These are phyloP conservation scores for Athrips mouffetella DNA, from an alignment of 2,888 invertebrate genomes.

Conservation along the genomic window DNA sequence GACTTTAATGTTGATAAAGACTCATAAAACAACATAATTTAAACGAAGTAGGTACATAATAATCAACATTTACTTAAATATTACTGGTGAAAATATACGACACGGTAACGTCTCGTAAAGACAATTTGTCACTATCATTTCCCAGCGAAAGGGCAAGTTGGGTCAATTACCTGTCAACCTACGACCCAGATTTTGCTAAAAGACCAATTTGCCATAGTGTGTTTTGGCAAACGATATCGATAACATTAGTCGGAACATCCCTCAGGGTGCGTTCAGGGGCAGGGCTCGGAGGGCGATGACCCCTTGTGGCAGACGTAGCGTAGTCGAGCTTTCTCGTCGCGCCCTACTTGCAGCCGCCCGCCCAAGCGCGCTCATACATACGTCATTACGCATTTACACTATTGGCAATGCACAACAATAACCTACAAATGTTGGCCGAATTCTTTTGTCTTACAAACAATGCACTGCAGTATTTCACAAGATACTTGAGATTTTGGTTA, in stretches of 20 bases:
- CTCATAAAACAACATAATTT: too few species aligned
- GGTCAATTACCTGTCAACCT: background rate
- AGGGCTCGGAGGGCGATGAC: conserved; percentile 70
- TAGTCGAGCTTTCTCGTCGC: conserved; percentile 18
- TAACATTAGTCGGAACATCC: conserved; percentile 59
- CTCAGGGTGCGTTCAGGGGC: conserved; percentile 68
- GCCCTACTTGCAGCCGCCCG: conserved; percentile 60
- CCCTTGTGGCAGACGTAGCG: conserved; percentile 30
- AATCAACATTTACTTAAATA: too few species aligned
- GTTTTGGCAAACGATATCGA: conserved; percentile 54
- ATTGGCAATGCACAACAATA: conserved; percentile 7
- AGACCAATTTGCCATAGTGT: conserved; percentile 21
- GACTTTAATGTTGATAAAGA: too few species aligned
- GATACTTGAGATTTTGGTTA: conserved; percentile 8
- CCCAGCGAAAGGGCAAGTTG: background rate
- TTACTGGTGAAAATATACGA: too few species aligned
- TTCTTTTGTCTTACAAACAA: conserved; percentile 10
- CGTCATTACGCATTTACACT: conserved; percentile 16
- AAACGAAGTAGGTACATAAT: too few species aligned
- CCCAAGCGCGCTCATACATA: conserved; percentile 34
- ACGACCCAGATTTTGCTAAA: conserved; percentile 13
- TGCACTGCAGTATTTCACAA: conserved; percentile 9
- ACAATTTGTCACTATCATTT: background rate
- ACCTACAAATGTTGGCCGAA: conserved; percentile 10
- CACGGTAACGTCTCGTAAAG: too few species aligned